Conservation (phyloP, 2,888 invertebrate genomes). For the Schizotus pectinicornis region DNA sequence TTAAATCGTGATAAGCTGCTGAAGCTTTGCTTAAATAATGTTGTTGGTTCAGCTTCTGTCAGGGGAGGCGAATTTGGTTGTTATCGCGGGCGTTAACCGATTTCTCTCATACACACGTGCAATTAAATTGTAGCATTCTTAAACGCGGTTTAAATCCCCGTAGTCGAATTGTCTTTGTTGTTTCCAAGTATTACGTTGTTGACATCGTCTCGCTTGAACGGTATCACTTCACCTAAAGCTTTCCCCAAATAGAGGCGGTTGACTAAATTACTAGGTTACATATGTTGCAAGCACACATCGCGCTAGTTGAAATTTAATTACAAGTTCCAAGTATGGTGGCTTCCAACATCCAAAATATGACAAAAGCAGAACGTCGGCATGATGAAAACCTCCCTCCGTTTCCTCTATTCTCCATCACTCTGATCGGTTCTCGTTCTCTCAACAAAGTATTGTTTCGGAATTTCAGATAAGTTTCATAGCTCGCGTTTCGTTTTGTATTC, state of each 20-base stretch:
- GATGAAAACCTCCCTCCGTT: not conserved
- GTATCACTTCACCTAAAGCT: slow-evolving; percentile 24
- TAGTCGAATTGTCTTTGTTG: slow-evolving; percentile 26
- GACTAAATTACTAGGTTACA: slow-evolving; percentile 28
- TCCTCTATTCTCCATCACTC: not conserved
- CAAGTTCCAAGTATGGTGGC: slow-evolving; percentile 9
- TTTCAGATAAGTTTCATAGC: slow-evolving; percentile 13
- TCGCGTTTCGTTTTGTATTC: slow-evolving; percentile 8
- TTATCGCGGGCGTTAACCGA: too few relatives aligned
- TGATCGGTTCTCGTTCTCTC: not conserved
- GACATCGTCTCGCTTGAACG: slow-evolving; percentile 27
- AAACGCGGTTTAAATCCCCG: slow-evolving; percentile 20
- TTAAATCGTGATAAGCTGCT: too few relatives aligned
- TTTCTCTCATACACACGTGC: not conserved
- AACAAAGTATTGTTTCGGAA: slow-evolving; percentile 15
- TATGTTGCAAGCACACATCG: slow-evolving; percentile 23
- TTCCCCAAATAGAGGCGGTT: slow-evolving; percentile 25
- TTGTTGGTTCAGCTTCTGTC: too few relatives aligned
- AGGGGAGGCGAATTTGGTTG: too few relatives aligned
- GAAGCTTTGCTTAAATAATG: too few relatives aligned
- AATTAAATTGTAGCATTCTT: slow-evolving; percentile 19
- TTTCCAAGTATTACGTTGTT: slow-evolving; percentile 28
- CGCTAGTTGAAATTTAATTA: slow-evolving; percentile 22
- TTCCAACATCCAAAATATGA: slow-evolving; percentile 1
- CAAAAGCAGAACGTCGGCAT: not conserved